Conservation (phyloP, 2,888 invertebrate genomes). For the Cephus pulcher region DNA sequence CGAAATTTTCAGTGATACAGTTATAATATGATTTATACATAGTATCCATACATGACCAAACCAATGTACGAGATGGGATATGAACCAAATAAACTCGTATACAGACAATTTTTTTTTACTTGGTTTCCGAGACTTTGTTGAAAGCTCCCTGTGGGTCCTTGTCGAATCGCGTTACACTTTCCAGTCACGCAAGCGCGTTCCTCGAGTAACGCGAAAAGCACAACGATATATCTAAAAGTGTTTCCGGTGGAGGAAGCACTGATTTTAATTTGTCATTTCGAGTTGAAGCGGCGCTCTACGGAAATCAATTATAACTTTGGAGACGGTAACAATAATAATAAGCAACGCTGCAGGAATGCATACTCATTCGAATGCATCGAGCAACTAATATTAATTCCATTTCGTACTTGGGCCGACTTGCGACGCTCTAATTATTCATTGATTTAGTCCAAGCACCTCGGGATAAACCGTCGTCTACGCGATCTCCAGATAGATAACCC, state of each 20-base stretch:
- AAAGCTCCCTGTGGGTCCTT: background rate
- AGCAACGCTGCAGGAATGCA: constrained; percentile 5
- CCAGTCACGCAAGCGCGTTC: background rate
- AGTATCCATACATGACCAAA: too few species aligned
- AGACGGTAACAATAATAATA: constrained; percentile 35
- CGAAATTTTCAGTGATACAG: too few species aligned
- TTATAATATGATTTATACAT: too few species aligned
- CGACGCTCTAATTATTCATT: constrained; percentile 4
- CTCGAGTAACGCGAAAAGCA: background rate
- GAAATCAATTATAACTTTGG: constrained; percentile 48
- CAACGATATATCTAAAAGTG: background rate
- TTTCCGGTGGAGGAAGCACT: constrained; percentile 23
- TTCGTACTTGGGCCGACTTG: constrained; percentile 1
- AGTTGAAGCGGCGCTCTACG: constrained; percentile 32
- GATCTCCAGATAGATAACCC: background rate
- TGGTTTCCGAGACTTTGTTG: background rate
- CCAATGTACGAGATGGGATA: too few species aligned
- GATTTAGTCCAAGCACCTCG: background rate
- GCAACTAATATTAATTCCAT: constrained; percentile 8
- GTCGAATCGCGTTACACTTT: background rate
- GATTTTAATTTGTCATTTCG: constrained; percentile 44
- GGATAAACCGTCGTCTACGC: background rate
- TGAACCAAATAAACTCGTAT: too few species aligned
- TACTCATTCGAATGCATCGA: constrained; percentile 14
- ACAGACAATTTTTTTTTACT: too few species aligned